Base-by-base conservation (phyloP, 64 coral and sea anemone genomes). In the Porites lutea region DNA sequence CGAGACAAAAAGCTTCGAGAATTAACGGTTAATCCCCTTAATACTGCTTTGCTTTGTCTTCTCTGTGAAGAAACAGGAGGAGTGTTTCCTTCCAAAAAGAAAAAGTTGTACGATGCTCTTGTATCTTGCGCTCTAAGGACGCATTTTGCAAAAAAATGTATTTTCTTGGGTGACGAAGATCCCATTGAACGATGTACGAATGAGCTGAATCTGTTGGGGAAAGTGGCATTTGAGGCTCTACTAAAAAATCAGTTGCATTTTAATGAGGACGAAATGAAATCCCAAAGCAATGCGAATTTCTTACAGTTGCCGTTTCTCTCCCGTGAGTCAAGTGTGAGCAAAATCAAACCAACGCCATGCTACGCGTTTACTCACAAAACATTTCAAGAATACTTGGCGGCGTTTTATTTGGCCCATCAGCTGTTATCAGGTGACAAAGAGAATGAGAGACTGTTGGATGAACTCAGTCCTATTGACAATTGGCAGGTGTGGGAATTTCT, bases 321-420 rank as follows among this genome's bases (percentile, higher is more conserved):
- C 5, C 65, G 52, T 27, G 66, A 72, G 3, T 9, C 65, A 18
- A 82, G 79, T 82, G 57, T 15, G n/a, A 71, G 66, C 21, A 72
- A 71, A 68, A 87, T 87, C 10, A 71, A n/a, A 3, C 71, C 84
- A 44, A 74, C 10, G 6, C 14, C 21, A 15, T 37, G 27, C 27
- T 37, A 37, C 27, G 27, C 27, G 27, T 37, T 87, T 74, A 73
- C 66, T 6, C 85, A 87, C 67, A 87, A 87, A 48, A 72, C 86
- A 3, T 88, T 88, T 74, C 70, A 88, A 37, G 83, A 87, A 15
- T 87, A 71, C 53, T 87, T 87, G 2, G 65, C 65, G 8, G 83
- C 83, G 49, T 72, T 87, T 4, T 20, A 72, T 22, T 53, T 87
- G 66, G 65, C 72, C 3, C 27, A 74, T 11, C 72, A 48, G 72